Conservation (phyloP, 2,888 invertebrate genomes). For the Drosophila macrospina region DNA sequence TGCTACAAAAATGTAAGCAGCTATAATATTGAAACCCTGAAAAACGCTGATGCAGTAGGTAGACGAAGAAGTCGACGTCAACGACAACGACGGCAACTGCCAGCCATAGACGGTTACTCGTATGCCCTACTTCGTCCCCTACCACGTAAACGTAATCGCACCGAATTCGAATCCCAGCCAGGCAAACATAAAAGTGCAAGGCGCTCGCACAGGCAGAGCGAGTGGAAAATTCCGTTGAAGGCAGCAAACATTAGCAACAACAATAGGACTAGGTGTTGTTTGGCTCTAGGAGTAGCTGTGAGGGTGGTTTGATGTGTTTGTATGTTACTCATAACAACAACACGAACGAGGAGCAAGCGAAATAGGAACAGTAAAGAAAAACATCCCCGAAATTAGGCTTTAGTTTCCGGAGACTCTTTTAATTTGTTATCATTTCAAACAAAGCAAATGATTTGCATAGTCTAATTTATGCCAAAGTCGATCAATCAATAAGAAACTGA, state of each 20-base stretch:
- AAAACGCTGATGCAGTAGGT: conserved; percentile 73
- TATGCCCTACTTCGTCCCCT: conserved; percentile 56
- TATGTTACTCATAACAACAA: conserved; percentile 54
- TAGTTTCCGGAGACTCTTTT: conserved; percentile 37
- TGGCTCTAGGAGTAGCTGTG: conserved; percentile 32
- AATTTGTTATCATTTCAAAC: conserved; percentile 65
- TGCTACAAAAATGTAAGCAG: conserved; percentile 49
- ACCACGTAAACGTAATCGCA: conserved; percentile 1
- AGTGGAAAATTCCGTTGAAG: conserved; percentile 81
- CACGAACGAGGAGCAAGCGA: conserved; percentile 14
- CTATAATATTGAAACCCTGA: conserved; percentile 65
- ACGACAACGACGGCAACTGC: not conserved
- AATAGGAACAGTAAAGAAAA: conserved; percentile 36
- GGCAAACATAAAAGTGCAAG: conserved; percentile 76
- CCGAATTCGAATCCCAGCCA: conserved; percentile 41
- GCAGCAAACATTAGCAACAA: conserved; percentile 43
- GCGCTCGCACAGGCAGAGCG: conserved; percentile 46
- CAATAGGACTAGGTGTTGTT: conserved; percentile 30
- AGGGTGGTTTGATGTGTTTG: conserved; percentile 59
- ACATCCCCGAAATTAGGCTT: conserved; percentile 79
- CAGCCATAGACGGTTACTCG: conserved; percentile 16
- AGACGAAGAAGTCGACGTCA: conserved; percentile 40
- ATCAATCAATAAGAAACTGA: conserved; percentile 62
- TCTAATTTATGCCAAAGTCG: conserved; percentile 43
- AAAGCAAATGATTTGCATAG: conserved; percentile 64